Conservation (phyloP, 2,888 invertebrate species). For the Eupithecia insigniata region DNA sequence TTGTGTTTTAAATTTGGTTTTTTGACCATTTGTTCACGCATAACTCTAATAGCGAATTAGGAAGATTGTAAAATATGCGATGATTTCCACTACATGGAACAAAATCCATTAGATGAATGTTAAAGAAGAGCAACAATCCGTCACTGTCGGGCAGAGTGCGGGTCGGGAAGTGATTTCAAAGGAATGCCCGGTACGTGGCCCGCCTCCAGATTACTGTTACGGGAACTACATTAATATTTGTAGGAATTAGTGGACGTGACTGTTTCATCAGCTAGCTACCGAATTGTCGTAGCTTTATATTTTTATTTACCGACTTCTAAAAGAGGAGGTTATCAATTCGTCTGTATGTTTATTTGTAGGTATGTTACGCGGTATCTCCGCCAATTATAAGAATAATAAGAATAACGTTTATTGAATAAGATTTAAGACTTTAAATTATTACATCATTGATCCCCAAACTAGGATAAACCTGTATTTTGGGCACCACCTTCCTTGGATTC, state of each 20-base stretch:
- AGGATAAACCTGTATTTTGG: too few relatives aligned
- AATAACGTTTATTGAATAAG: too few relatives aligned
- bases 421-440: too few relatives aligned
- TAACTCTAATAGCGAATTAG: slow-evolving; percentile 53
- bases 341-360: too few relatives aligned
- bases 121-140: slow-evolving; percentile 80
- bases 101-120: slow-evolving; percentile 82
- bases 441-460: too few relatives aligned
- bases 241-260: slow-evolving; percentile 71
- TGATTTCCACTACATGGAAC: slow-evolving; percentile 77
- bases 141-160: slow-evolving; percentile 75
- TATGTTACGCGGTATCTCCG: too few relatives aligned
- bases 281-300: background rate
- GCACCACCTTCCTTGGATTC: too few relatives aligned
- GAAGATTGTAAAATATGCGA: slow-evolving; percentile 69
- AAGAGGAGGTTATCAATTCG: too few relatives aligned
- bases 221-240: slow-evolving; percentile 75
- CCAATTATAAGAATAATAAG: too few relatives aligned
- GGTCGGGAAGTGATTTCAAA: slow-evolving; percentile 80
- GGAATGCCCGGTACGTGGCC: slow-evolving; percentile 77
- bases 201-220: slow-evolving; percentile 67
- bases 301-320: too few relatives aligned
- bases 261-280: slow-evolving; percentile 51
- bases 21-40: background rate
- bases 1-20: background rate